Base-by-base conservation (phyloP, 2,797 vertebrate species). In the Lophotriccus pileatus region DNA sequence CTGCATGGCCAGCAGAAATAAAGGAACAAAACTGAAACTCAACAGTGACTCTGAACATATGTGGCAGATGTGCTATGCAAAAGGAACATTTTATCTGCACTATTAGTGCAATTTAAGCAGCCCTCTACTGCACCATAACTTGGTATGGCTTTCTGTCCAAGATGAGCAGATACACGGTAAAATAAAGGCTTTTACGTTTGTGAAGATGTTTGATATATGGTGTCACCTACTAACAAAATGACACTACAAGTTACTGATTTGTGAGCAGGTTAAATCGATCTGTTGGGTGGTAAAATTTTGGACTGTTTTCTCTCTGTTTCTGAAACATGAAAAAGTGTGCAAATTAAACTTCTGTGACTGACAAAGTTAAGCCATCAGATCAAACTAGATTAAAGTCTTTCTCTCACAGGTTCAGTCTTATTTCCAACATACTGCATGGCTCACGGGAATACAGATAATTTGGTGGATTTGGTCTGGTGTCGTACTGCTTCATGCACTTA, bases 11-110 rank as follows among this genome's bases (percentile, higher is more conserved):
- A 83, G 72, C 89, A 91, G 24, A 89, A 80, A 58, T 11, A 58
- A 58, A 4, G 3, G 27, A 22, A 63, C 4, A 1, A 50, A 47
- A 73, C 44, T 2, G 7, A 44, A 64, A 70, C 1, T 2, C 7
- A 46, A 23, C 44, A 49, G 39, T 10, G 59, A 67, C 34, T 74
- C 41, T 70, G 27, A 67, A 39, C 0, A 0, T 4, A 37, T 6
- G 3, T 8, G 68, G 52, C 47, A 77, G 25, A 63, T 19, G 30
- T 67, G 59, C 50, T 21, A 3, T 4, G n/a, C 49, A 74, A 37
- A 93, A 43, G 21, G 20, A 16, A 14, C 9, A 7, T 75, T 58
- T 34, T 12, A 67, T 59, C n/a, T 49, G 37, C 43, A 18, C 14
- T 37, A 14, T 3, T 56, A 20, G 25, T 18, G n/a, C 62, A 21